Evolutionary conservation across 2,113 vertebrate genomes (phyloP), one percentile per base, ranked within the genome.

Genomic region (Donacobius atricapilla): DNA sequence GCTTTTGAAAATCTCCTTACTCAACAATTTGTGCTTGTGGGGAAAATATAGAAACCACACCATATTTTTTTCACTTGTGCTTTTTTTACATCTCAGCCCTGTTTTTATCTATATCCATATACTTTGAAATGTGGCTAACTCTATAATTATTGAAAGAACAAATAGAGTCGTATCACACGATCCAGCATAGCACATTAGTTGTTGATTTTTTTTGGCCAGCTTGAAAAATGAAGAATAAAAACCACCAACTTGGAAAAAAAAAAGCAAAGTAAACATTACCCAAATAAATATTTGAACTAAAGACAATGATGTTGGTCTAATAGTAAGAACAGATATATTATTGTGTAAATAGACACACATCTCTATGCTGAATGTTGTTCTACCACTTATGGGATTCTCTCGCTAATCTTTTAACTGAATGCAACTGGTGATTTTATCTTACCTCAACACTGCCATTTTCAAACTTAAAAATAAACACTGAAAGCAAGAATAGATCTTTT

Each of bases 1-100:
- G 96, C 93, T 98, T 98, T 96, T 91, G 96, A 97, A 97, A 98
- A 97, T 98, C 94, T 97, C 97, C 97, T 98, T 97, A 97, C 96
- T 98, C 96, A 96, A 97, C 97, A 97, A 75, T 96, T 97, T 97
- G 81, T 96, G 96, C 96, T 96, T 87, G 78, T 89, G 90, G 95
- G 81, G 94, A 95, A 90, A 90, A 96, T 92, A 75, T 47, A 97
- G 94, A 97, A 97, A 97, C 97, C 94, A 90, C 93, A 84, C 58
- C 24, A 27, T 77, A 61, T 87, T 78, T 84, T 93, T 83, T 96
- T 89, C 89, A 72, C 87, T 96, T 90, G 72, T 80, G 84, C 70
- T 94, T 90, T 96, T 95, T 89, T 90, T 93, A 94, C 70, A 91
- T 95, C 91, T 97, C 80, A 89, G 89, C 66, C 86, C 61, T 96